These are phyloP conservation scores for Cinclus cinclus DNA, from an alignment of 2,113 vertebrate genomes.

Conservation along the genomic window DNA sequence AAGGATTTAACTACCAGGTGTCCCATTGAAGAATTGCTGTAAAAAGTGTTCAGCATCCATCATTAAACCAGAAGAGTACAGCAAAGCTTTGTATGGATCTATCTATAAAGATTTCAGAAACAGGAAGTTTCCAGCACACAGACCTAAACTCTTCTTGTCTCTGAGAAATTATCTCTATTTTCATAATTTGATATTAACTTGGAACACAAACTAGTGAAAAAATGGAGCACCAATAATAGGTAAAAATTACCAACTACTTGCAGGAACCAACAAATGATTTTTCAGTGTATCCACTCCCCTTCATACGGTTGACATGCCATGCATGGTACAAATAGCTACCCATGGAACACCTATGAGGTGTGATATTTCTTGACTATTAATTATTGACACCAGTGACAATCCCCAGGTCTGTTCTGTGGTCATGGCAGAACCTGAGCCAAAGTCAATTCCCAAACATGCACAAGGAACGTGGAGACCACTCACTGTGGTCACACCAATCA, in stretches of 20 bases:
- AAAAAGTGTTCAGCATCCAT: neutral
- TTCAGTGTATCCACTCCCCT: neutral
- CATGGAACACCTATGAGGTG: neutral
- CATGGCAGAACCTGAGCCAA: neutral
- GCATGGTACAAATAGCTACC: neutral
- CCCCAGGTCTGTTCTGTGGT: neutral
- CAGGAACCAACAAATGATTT: neutral
- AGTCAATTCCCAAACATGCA: neutral
- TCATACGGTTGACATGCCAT: fast-evolving
- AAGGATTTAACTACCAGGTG: constrained; percentile 5
- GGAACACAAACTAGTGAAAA: neutral
- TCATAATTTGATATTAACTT: neutral
- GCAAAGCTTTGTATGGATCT: neutral
- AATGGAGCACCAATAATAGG: fast-evolving
- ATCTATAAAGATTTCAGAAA: neutral
- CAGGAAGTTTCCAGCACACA: neutral
- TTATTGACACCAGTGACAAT: neutral
- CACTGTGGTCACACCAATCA: neutral
- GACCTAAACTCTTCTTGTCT: neutral
- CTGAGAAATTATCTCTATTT: neutral
- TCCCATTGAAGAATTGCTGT: neutral
- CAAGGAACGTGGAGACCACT: neutral
- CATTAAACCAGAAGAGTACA: neutral
- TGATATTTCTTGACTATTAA: neutral
- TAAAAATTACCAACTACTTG: neutral